phyloP scores from a whole-genome alignment of 1,140 invertebrate genomes.

The Conus betulinus region DNA sequence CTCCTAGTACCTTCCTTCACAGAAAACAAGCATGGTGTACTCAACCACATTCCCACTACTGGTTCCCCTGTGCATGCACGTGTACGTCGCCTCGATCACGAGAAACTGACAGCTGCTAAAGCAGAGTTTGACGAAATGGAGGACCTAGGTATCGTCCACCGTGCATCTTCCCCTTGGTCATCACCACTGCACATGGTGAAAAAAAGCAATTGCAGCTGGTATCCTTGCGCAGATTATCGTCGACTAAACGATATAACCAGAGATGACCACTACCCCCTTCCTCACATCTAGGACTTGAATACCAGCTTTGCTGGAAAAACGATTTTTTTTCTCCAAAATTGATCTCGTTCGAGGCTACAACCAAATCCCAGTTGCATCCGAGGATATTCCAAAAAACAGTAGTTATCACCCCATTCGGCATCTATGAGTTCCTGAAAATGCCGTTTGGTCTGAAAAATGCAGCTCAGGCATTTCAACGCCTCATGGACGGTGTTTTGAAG shows the following conservation, averaged over 20 bases:
- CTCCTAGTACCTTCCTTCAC: not conserved
- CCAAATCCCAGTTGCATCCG: not conserved
- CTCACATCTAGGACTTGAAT: not conserved
- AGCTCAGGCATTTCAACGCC: constrained; percentile 21
- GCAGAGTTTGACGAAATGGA: not conserved
- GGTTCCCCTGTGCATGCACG: constrained; percentile 8
- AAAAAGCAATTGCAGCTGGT: not conserved
- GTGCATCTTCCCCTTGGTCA: not conserved
- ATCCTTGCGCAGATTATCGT: not conserved
- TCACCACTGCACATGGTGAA: not conserved
- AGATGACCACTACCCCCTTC: not conserved
- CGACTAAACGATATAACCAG: not conserved
- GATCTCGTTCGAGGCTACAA: constrained; percentile 9
- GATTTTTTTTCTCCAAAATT: constrained; percentile 10
- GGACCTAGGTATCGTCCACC: not conserved
- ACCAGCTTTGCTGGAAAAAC: not conserved
- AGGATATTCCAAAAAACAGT: constrained; percentile 2
- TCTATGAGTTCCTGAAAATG: constrained; percentile 8
- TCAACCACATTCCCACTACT: constrained; percentile 6
- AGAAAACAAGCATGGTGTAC: constrained; percentile 20
- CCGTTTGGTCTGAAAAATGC: constrained; percentile 21
- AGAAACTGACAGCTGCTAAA: not conserved
- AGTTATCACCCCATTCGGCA: constrained; percentile 23
- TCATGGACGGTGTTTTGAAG: constrained; percentile 11
- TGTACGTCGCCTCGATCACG: constrained; percentile 9